Conservation (phyloP, 2,888 invertebrate genomes). For the Lordiphosa fenestrarum region DNA sequence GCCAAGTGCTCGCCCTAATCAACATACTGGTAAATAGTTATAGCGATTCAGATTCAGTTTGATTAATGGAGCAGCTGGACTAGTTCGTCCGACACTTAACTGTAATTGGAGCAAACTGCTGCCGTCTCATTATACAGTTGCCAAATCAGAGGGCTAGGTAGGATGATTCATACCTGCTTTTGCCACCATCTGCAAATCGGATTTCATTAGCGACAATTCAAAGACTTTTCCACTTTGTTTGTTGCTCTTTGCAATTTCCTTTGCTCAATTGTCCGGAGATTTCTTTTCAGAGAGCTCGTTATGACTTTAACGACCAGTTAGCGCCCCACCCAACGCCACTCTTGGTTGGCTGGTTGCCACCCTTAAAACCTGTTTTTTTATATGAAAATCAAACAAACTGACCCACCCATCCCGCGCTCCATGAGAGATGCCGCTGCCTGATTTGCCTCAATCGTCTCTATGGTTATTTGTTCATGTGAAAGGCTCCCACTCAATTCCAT, state of each 20-base stretch:
- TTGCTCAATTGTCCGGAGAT: constrained; percentile 3
- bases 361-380: constrained; percentile 14
- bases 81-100: constrained; percentile 58
- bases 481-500: constrained; percentile 24
- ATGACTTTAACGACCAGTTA: constrained; percentile 57
- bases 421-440: constrained; percentile 48
- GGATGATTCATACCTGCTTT: background rate
- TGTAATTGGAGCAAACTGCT: constrained; percentile 63
- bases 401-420: constrained; percentile 27
- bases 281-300: constrained; percentile 14
- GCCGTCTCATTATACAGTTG: constrained; percentile 51
- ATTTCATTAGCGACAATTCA: constrained; percentile 46
- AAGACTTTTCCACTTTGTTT: constrained; percentile 32
- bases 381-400: constrained; percentile 47
- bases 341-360: constrained; percentile 7
- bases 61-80: constrained; percentile 58
- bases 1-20: constrained; percentile 9
- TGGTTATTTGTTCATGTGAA: constrained; percentile 53
- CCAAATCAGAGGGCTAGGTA: constrained; percentile 2
- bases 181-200: constrained; percentile 31
- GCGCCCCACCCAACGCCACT: constrained; percentile 12
- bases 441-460: constrained; percentile 22
- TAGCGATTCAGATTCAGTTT: constrained; percentile 46
- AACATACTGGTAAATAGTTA: constrained; percentile 35
- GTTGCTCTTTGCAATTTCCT: constrained; percentile 23